Evolutionary conservation across 2,113 vertebrate genomes (phyloP).

Genomic region (Trichomycterus rosablanca): DNA sequence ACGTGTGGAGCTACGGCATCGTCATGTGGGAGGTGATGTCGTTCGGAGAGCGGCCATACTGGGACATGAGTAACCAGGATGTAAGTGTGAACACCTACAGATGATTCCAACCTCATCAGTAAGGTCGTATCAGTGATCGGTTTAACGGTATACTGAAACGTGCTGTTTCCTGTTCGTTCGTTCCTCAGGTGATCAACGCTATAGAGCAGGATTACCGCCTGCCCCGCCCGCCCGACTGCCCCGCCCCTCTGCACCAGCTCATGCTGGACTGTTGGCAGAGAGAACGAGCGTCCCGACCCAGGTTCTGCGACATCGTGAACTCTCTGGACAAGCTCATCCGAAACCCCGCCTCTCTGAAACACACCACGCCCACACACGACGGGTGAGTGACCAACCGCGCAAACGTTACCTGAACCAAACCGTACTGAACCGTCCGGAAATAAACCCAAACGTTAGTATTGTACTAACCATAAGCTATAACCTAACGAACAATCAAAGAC

Average conservation of each 20-base stretch:
- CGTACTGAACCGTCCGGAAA: no score
- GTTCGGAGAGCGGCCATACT: slow-evolving; percentile 48
- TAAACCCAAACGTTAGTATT: no score
- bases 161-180: background rate
- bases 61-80: slow-evolving; percentile 52
- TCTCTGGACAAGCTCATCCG: slow-evolving; percentile 80
- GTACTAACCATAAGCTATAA: no score
- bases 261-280: slow-evolving; percentile 98
- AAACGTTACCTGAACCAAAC: no score
- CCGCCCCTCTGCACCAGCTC: slow-evolving; percentile 82
- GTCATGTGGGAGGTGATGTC: slow-evolving; percentile 53
- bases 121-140: background rate
- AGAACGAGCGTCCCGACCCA: slow-evolving; percentile 75
- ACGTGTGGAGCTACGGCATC: slow-evolving; percentile 51
- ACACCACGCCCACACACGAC: slow-evolving; percentile 60
- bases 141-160: no score
- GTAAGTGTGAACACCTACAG: slow-evolving; percentile 36
- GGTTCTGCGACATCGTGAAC: slow-evolving; percentile 75
- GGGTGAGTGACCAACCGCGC: slow-evolving; percentile 69
- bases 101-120: no score
- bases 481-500: no score
- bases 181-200: slow-evolving; percentile 87
- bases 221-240: slow-evolving; percentile 90
- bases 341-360: slow-evolving; percentile 81
- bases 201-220: slow-evolving; percentile 94